Evolutionary conservation across 64 coral and sea anemone species (phyloP).

Genomic region (Platygyra sinensis): DNA sequence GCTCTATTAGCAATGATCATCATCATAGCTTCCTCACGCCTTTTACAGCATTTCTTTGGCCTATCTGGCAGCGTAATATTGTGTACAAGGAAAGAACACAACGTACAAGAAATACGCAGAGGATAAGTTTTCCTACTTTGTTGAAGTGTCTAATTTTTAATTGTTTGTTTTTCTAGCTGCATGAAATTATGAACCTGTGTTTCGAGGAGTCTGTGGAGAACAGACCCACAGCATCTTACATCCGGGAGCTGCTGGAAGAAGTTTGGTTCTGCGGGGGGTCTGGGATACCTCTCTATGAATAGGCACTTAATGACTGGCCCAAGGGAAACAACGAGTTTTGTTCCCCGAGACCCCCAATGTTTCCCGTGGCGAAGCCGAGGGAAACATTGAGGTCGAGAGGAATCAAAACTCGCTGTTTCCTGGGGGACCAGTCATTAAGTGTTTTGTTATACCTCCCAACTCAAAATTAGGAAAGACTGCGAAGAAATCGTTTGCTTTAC

Average conservation of each 20-base stretch:
- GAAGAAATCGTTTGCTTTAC: no score
- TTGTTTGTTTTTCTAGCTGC: background rate
- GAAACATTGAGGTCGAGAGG: no score
- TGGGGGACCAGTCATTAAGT: no score
- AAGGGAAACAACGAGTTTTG: background rate
- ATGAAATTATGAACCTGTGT: conserved; percentile 40
- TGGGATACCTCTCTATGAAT: conserved; percentile 15
- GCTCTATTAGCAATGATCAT: no score
- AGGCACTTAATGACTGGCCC: background rate
- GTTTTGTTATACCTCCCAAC: no score
- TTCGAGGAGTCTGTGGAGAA: conserved; percentile 7
- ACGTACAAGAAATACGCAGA: background rate
- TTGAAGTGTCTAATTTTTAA: background rate
- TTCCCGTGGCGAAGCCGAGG: no score
- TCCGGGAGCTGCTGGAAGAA: background rate
- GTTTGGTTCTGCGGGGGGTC: background rate
- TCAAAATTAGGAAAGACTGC: no score
- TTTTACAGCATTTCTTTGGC: background rate
- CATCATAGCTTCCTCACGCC: no score
- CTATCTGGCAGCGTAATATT: background rate
- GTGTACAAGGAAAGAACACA: background rate
- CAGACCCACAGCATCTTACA: background rate
- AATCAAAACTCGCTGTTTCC: no score
- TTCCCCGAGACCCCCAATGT: no score
- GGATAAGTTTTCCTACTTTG: background rate